Evolutionary conservation across 1,140 invertebrate genomes (phyloP).

Genomic region (Ditylenchus dipsaci): DNA sequence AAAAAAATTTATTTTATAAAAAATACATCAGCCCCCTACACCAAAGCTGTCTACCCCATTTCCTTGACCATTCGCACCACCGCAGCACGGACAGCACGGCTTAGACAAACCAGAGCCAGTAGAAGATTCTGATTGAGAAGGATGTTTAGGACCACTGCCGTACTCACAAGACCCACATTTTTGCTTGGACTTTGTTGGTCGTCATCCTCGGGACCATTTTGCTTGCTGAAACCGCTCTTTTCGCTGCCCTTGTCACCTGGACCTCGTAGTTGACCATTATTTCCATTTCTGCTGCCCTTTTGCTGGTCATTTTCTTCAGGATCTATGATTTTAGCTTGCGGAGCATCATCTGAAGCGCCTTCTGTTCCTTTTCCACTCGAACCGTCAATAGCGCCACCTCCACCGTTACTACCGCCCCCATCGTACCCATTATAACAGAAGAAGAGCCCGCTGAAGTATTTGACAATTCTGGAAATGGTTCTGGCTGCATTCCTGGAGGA

Average conservation of each 20-base stretch:
- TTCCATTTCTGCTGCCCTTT: background rate
- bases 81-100: background rate
- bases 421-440: no score
- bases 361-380: background rate
- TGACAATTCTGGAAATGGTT: background rate
- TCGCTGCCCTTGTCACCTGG: background rate
- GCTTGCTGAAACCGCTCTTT: background rate
- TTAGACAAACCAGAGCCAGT: no score
- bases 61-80: background rate
- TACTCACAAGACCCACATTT: background rate
- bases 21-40: background rate
- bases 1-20: background rate
- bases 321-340: no score
- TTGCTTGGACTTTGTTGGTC: no score
- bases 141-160: background rate
- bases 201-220: background rate
- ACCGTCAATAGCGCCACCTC: background rate
- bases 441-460: no score
- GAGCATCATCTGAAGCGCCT: no score
- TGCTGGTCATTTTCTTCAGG: background rate
- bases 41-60: no score
- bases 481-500: conserved; percentile 3
- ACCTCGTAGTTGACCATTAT: background rate
- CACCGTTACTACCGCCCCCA: background rate
- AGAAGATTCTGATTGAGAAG: background rate